Conservation (phyloP, 2,113 vertebrate species). For the Cyprinus carpio region DNA sequence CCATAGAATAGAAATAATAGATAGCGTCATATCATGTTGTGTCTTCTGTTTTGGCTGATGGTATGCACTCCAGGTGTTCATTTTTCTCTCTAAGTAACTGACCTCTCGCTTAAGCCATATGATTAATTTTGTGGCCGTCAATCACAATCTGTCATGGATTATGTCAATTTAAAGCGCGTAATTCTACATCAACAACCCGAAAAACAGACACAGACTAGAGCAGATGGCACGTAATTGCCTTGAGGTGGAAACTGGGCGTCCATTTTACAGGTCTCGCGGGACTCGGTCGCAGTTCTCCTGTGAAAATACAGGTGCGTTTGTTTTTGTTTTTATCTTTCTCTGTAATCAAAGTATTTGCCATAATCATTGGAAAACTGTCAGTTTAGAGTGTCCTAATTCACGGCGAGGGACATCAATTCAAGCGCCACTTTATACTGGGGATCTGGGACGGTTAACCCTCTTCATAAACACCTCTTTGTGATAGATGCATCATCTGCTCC, state of each 20-base stretch:
- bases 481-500: conserved; percentile 56
- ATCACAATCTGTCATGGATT: conserved; percentile 62
- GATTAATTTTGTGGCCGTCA: conserved; percentile 76
- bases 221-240: conserved; percentile 59
- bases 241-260: conserved; percentile 54
- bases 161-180: conserved; percentile 57
- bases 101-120: conserved; percentile 59
- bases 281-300: conserved; percentile 21
- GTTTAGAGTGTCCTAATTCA: conserved; percentile 30
- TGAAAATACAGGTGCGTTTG: conserved; percentile 51
- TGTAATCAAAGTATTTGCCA: conserved; percentile 47
- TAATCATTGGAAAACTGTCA: conserved; percentile 36
- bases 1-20: conserved; percentile 8
- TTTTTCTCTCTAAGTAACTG: conserved; percentile 24
- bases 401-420: conserved; percentile 19
- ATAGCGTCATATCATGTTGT: not conserved
- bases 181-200: conserved; percentile 52
- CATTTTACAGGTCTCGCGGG: conserved; percentile 54
- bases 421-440: conserved; percentile 11
- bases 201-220: conserved; percentile 42
- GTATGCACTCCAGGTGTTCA: conserved; percentile 26
- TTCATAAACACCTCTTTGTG: conserved; percentile 41
- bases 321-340: conserved; percentile 44
- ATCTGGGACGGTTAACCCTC: conserved; percentile 22
- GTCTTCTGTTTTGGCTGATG: conserved; percentile 25